These are phyloP conservation scores for Prunella fulvescens DNA, from an alignment of 2,113 vertebrate genomes.

Conservation along the genomic window DNA sequence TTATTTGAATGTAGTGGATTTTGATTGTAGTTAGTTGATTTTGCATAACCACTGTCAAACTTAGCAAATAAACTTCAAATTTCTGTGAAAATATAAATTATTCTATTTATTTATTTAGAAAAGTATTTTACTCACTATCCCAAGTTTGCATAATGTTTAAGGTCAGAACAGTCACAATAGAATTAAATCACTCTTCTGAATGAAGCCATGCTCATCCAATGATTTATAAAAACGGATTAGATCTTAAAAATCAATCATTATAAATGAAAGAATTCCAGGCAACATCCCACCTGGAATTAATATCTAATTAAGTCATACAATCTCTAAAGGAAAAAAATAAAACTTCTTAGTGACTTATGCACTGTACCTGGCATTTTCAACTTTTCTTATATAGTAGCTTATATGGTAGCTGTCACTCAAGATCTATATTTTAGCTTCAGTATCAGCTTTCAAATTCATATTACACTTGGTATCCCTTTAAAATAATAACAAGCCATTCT, in stretches of 20 bases:
- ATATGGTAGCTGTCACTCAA: neutral
- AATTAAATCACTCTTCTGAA: slow-evolving; percentile 18
- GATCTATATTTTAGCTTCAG: neutral
- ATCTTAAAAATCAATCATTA: slow-evolving; percentile 52
- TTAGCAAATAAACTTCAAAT: neutral
- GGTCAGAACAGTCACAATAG: neutral
- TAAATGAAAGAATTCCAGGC: slow-evolving; percentile 56
- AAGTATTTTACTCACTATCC: neutral
- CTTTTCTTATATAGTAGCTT: neutral
- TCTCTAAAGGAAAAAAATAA: neutral
- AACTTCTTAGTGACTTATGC: neutral
- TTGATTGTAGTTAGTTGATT: neutral
- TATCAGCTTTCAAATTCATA: neutral
- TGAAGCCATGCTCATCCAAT: neutral
- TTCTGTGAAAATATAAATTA: neutral
- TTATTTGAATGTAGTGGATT: neutral
- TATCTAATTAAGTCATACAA: slow-evolving; percentile 42
- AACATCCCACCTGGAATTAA: slow-evolving; percentile 48
- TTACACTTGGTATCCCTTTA: neutral
- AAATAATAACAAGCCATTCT: neutral
- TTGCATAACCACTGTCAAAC: neutral
- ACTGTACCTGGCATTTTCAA: neutral
- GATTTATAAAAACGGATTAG: slow-evolving; percentile 42
- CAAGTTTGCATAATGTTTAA: neutral
- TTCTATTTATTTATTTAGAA: neutral